These are phyloP conservation scores for Anomalospiza imberbis DNA, from an alignment of 2,797 vertebrate species.

Conservation along the genomic window DNA sequence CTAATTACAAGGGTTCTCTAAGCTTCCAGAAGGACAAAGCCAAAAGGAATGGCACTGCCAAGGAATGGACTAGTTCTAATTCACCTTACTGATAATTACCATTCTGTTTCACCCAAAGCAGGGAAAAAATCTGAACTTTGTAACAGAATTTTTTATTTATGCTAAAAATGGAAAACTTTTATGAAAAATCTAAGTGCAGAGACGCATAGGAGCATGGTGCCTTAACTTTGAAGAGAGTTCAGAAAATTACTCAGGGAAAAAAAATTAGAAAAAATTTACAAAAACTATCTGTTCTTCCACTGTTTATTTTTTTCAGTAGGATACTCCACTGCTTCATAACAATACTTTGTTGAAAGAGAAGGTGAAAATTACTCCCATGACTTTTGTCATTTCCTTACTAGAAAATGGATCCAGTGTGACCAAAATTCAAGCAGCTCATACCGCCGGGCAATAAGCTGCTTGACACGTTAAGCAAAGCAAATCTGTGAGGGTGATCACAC, in stretches of 20 bases:
- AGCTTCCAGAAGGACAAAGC: conserved; percentile 54
- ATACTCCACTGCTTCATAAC: background rate
- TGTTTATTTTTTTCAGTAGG: background rate
- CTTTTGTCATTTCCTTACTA: background rate
- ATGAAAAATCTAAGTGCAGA: background rate
- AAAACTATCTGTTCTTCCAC: background rate
- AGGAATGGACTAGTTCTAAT: background rate
- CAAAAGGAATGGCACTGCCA: background rate
- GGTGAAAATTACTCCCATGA: background rate
- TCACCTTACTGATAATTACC: conserved; percentile 4
- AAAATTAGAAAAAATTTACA: background rate
- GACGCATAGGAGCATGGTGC: accelerated
- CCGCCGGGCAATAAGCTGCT: background rate
- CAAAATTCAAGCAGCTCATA: background rate
- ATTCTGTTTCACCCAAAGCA: background rate
- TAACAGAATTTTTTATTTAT: background rate
- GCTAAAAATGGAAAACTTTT: background rate
- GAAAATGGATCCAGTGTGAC: background rate
- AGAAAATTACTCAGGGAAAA: background rate
- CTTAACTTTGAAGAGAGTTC: background rate
- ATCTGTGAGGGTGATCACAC: background rate
- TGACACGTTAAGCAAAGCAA: background rate
- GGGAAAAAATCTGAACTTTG: background rate
- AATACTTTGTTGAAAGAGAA: background rate
- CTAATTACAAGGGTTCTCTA: conserved; percentile 17